phyloP scores from a whole-genome alignment of 1,140 invertebrate genomes.

The Drosophila orosa region DNA sequence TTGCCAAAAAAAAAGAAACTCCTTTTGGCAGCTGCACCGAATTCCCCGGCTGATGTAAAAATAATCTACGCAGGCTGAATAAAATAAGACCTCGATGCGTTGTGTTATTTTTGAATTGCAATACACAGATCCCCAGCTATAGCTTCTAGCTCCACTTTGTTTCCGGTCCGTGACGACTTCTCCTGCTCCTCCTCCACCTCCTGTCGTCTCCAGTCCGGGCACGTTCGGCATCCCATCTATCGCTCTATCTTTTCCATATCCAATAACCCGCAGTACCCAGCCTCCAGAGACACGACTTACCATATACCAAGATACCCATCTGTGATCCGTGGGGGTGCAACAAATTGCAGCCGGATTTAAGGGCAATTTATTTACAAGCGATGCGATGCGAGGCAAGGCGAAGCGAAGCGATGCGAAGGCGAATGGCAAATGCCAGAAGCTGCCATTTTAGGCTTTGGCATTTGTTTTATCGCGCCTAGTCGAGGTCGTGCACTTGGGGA shows the following conservation, averaged over 20 bases:
- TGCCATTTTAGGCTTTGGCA: slow-evolving; percentile 69
- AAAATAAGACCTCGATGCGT: slow-evolving; percentile 12
- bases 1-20: slow-evolving; percentile 50
- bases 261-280: slow-evolving; percentile 6
- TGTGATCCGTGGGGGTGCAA: slow-evolving; percentile 40
- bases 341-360: slow-evolving; percentile 66
- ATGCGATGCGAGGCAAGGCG: slow-evolving; percentile 6
- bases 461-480: slow-evolving; percentile 62
- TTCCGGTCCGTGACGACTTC: background rate
- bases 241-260: slow-evolving; percentile 21
- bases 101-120: slow-evolving; percentile 43
- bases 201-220: slow-evolving; percentile 5
- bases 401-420: slow-evolving; percentile 8
- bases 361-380: slow-evolving; percentile 53
- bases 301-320: slow-evolving; percentile 13
- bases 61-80: slow-evolving; percentile 38
- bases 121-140: background rate
- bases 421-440: slow-evolving; percentile 56
- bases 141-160: background rate
- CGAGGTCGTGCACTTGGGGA: slow-evolving; percentile 9
- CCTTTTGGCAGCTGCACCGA: slow-evolving; percentile 41
- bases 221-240: slow-evolving; percentile 28
- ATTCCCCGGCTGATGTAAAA: slow-evolving; percentile 40
- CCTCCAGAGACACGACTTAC: background rate
- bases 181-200: background rate